Evolutionary conservation across 2,888 invertebrate species (phyloP).

Genomic region (Pediacus dermestoides): DNA sequence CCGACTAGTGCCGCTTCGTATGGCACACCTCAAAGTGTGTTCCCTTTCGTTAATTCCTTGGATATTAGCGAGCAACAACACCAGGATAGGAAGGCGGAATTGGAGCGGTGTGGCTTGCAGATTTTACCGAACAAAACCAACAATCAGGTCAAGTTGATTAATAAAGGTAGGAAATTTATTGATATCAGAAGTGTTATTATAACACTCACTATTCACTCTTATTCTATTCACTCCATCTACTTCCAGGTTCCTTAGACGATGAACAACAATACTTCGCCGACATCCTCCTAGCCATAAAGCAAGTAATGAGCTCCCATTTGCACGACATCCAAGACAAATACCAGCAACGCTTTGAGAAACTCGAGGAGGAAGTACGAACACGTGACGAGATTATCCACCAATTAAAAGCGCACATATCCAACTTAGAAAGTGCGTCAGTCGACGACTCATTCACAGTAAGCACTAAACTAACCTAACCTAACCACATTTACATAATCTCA

Average conservation of each 20-base stretch:
- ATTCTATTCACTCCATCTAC: background rate
- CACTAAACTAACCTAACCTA: background rate
- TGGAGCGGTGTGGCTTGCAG: slow-evolving; percentile 57
- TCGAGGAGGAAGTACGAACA: slow-evolving; percentile 77
- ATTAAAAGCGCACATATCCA: slow-evolving; percentile 68
- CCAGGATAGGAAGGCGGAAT: slow-evolving; percentile 55
- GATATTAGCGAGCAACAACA: slow-evolving; percentile 31
- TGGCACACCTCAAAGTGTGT: slow-evolving; percentile 33
- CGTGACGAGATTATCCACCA: slow-evolving; percentile 78
- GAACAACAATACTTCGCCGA: slow-evolving; percentile 81
- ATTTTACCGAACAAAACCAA: slow-evolving; percentile 58
- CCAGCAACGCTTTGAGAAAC: slow-evolving; percentile 67
- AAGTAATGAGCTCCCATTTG: slow-evolving; percentile 73
- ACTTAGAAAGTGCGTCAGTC: slow-evolving; percentile 53
- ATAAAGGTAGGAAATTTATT: too few relatives aligned
- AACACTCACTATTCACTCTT: too few relatives aligned
- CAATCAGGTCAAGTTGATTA: slow-evolving; percentile 57
- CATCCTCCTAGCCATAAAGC: slow-evolving; percentile 72
- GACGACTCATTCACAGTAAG: slow-evolving; percentile 46
- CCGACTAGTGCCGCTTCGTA: slow-evolving; percentile 51
- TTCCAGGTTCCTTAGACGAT: slow-evolving; percentile 58
- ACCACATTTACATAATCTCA: background rate
- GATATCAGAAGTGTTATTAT: too few relatives aligned
- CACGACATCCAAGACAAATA: slow-evolving; percentile 69
- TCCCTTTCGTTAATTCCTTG: slow-evolving; percentile 44